phyloP scores from a whole-genome alignment of 2,113 vertebrate genomes.

The Puma concolor region DNA sequence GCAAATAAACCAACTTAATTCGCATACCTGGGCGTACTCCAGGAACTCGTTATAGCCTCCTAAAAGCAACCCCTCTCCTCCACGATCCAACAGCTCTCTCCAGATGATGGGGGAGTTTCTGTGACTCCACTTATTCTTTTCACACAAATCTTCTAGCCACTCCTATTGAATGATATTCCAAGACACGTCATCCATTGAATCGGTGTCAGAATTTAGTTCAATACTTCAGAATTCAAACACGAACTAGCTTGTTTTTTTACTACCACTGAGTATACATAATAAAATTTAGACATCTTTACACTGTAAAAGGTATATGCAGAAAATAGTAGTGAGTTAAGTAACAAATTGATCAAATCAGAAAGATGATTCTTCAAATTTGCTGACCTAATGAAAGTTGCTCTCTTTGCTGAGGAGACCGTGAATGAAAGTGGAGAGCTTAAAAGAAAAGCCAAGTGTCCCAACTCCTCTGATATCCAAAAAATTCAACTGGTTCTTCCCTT shows the following conservation, averaged over 20 bases:
- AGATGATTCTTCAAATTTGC: conserved; percentile 4
- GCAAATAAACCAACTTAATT: background rate
- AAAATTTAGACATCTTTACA: background rate
- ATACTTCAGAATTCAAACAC: background rate
- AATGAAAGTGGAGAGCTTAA: background rate
- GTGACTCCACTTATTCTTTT: conserved; percentile 91
- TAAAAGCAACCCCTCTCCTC: conserved; percentile 92
- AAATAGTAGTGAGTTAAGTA: background rate
- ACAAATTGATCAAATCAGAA: conserved; percentile 18
- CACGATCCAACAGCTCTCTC: conserved; percentile 94
- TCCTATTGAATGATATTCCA: conserved; percentile 82
- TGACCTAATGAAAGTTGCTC: background rate
- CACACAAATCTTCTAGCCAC: conserved; percentile 90
- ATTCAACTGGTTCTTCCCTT: background rate
- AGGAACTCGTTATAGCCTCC: conserved; percentile 94
- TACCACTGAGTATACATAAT: background rate
- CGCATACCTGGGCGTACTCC: conserved; percentile 91
- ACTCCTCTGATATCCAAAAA: background rate
- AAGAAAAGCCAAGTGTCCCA: background rate
- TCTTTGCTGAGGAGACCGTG: background rate
- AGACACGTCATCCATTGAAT: conserved; percentile 44
- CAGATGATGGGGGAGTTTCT: conserved; percentile 92
- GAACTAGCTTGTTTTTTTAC: background rate
- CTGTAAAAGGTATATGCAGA: background rate
- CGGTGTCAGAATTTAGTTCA: background rate